Evolutionary conservation across 2,888 invertebrate genomes (phyloP).

Genomic region (Gerris lacustris): DNA sequence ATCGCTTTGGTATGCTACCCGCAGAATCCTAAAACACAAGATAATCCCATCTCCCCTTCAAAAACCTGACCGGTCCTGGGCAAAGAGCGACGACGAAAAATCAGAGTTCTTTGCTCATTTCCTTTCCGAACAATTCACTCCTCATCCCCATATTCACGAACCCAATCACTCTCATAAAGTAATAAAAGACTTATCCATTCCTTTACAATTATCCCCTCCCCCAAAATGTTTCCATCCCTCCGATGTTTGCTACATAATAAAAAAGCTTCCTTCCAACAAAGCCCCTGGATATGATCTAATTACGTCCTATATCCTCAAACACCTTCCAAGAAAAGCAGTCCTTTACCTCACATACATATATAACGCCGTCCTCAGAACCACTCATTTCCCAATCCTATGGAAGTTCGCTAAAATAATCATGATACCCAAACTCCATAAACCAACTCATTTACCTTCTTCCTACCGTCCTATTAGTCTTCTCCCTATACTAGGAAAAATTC

Average conservation of each 20-base stretch:
- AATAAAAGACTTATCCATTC: slow-evolving; percentile 12
- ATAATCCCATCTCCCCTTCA: too few species aligned
- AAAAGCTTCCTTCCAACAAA: slow-evolving; percentile 19
- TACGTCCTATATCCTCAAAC: slow-evolving; percentile 27
- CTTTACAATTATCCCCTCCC: slow-evolving; percentile 18
- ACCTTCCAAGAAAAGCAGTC: slow-evolving; percentile 29
- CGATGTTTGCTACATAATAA: slow-evolving; percentile 16
- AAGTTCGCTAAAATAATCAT: slow-evolving; percentile 25
- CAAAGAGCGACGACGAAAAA: too few species aligned
- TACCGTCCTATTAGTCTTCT: slow-evolving; percentile 22
- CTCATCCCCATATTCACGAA: too few species aligned
- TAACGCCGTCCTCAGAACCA: slow-evolving; percentile 29
- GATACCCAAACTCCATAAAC: slow-evolving; percentile 20
- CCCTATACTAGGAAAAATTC: slow-evolving; percentile 16
- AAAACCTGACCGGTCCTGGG: too few species aligned
- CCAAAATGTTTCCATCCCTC: slow-evolving; percentile 19
- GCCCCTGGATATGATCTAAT: slow-evolving; percentile 30
- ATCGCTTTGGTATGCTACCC: too few species aligned
- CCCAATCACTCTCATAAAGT: too few species aligned
- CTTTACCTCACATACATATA: slow-evolving; percentile 27
- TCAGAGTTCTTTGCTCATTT: too few species aligned
- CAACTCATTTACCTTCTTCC: slow-evolving; percentile 14
- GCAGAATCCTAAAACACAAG: too few species aligned
- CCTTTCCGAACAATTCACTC: too few species aligned
- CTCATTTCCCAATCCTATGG: slow-evolving; percentile 30